A percentile compares a stretch with the other conserved stretches of the same genome.
These are phyloP conservation scores for Drepanosiphum platanoidis DNA, from an alignment of 2,888 invertebrate genomes.

Conservation along the genomic window DNA sequence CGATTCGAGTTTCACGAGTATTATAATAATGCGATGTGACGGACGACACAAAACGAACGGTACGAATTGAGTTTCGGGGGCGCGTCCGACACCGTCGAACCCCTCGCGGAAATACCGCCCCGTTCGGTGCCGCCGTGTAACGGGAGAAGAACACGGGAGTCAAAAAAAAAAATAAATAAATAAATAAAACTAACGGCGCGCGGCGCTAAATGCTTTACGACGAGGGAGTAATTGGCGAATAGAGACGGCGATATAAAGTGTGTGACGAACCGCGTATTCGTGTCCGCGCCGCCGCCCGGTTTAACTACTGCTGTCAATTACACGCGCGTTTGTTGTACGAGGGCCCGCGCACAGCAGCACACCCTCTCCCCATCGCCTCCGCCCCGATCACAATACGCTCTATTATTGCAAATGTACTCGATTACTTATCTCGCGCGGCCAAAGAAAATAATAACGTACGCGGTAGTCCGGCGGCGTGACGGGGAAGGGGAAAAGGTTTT, in stretches of 20 bases:
- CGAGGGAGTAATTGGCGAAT: neutral
- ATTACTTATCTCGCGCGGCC: neutral
- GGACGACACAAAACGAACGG: too few species aligned
- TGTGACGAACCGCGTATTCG: constrained; percentile 30
- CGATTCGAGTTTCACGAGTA: too few species aligned
- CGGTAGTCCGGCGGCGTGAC: too few species aligned
- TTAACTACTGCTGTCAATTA: constrained; percentile 25
- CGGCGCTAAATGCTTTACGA: neutral
- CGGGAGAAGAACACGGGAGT: neutral
- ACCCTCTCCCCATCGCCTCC: too few species aligned
- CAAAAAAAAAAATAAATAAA: neutral
- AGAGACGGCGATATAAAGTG: neutral
- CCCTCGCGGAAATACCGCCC: neutral
- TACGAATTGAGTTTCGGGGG: too few species aligned
- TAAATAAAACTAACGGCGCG: neutral
- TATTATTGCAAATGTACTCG: neutral
- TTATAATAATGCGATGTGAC: too few species aligned
- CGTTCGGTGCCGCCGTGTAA: neutral
- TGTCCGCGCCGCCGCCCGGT: neutral
- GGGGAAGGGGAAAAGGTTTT: too few species aligned
- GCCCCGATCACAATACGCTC: neutral
- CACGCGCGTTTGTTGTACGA: neutral
- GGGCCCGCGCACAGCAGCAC: neutral
- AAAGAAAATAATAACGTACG: too few species aligned
- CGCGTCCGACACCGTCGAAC: too few species aligned